Conservation (phyloP, 1,140 invertebrate genomes). For the Zophobas atratus region DNA sequence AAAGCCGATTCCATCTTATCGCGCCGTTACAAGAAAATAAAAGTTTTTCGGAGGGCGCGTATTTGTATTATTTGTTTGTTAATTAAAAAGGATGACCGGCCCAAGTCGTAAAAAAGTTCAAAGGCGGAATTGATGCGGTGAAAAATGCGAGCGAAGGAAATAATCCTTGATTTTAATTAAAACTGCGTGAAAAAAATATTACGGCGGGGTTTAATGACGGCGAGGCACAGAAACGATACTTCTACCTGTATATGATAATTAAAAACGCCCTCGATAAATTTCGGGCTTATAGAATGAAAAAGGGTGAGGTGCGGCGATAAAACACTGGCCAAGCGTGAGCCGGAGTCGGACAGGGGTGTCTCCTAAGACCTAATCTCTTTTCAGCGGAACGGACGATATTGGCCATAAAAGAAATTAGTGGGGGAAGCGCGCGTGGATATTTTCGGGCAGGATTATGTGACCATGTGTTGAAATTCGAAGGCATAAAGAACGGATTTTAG, state of each 20-base stretch:
- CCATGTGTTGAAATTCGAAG: too few relatives aligned
- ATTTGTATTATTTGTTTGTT: constrained; percentile 39
- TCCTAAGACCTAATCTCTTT: too few relatives aligned
- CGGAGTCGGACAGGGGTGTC: too few relatives aligned
- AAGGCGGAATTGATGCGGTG: constrained; percentile 22
- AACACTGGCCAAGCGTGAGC: too few relatives aligned
- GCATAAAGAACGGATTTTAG: too few relatives aligned
- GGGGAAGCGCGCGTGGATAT: too few relatives aligned
- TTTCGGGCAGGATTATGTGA: too few relatives aligned
- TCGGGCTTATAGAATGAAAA: not conserved
- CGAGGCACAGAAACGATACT: not conserved
- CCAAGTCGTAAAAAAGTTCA: constrained; percentile 27
- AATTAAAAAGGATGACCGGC: constrained; percentile 39
- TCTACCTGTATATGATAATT: constrained; percentile 22
- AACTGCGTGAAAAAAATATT: constrained; percentile 35
- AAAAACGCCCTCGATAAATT: constrained; percentile 32
- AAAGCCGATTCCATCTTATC: constrained; percentile 29
- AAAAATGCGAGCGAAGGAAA: constrained; percentile 12
- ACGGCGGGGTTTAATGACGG: not conserved
- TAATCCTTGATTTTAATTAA: constrained; percentile 41
- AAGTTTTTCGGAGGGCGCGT: not conserved
- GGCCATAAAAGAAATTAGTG: too few relatives aligned
- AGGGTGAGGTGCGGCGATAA: too few relatives aligned
- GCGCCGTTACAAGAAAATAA: constrained; percentile 2
- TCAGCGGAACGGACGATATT: too few relatives aligned